Percentiles rank a stretch among this genome's conserved stretches.
These are phyloP conservation scores for Lagodon rhomboides DNA, from an alignment of 2,797 vertebrate genomes.

Conservation along the genomic window DNA sequence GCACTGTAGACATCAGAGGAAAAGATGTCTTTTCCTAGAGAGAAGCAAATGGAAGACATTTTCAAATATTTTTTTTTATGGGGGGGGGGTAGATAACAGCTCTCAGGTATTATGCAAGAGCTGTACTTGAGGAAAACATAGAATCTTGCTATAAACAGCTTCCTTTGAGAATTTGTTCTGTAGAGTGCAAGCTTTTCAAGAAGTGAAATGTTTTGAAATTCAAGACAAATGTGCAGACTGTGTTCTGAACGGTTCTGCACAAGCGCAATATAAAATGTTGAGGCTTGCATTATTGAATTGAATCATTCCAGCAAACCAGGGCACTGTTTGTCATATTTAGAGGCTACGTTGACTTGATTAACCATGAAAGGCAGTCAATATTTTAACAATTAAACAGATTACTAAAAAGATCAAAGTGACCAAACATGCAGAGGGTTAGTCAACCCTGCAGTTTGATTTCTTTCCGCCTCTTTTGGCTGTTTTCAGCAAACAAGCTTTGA, in stretches of 20 bases:
- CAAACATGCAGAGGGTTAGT: background rate
- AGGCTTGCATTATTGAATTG: background rate
- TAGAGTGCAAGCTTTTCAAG: conserved; percentile 13
- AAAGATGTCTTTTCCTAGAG: conserved; percentile 23
- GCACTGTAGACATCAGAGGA: conserved; percentile 37
- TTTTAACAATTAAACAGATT: background rate
- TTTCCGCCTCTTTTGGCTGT: too few relatives aligned
- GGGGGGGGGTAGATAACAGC: conserved; percentile 9
- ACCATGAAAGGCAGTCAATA: background rate
- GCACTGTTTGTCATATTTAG: background rate
- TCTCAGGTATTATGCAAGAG: conserved; percentile 26
- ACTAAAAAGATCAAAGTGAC: background rate
- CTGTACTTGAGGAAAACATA: conserved; percentile 23
- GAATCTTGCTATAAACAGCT: conserved; percentile 1
- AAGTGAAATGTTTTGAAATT: conserved; percentile 26
- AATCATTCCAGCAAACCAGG: background rate
- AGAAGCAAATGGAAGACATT: conserved; percentile 41
- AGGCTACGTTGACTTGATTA: background rate
- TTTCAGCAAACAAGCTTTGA: too few relatives aligned
- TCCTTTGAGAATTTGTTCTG: conserved; percentile 10
- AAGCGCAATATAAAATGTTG: background rate
- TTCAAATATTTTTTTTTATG: conserved; percentile 18
- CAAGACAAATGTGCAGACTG: background rate
- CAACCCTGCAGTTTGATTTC: too few relatives aligned
- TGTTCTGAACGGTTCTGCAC: conserved; percentile 18